phyloP scores from a whole-genome alignment of 2,113 vertebrate genomes.

The Herpetotheres cachinnans region DNA sequence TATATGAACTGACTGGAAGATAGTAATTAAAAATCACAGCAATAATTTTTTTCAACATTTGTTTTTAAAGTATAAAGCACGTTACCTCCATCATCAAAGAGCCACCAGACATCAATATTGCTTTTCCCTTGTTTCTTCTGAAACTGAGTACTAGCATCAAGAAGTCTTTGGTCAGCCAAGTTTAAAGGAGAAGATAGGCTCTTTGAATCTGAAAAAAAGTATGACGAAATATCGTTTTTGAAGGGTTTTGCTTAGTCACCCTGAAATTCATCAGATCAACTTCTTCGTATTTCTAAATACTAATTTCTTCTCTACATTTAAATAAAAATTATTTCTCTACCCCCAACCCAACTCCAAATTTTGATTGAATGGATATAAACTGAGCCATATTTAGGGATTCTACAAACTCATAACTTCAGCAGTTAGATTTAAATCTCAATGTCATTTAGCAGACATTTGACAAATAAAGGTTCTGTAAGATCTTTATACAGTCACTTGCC shows the following conservation, averaged over 20 bases:
- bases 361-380: neutral
- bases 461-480: neutral
- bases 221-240: neutral
- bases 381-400: neutral
- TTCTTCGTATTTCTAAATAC: neutral
- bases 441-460: neutral
- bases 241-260: neutral
- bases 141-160: conserved; percentile 93
- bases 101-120: conserved; percentile 98
- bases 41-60: neutral
- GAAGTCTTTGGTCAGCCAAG: conserved; percentile 87
- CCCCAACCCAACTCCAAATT: neutral
- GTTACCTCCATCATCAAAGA: conserved; percentile 97
- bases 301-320: neutral
- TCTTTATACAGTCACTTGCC: neutral
- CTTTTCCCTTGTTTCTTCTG: conserved; percentile 95
- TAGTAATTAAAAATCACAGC: neutral
- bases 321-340: neutral
- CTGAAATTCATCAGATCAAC: neutral
- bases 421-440: neutral
- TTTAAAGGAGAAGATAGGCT: conserved; percentile 82
- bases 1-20: neutral
- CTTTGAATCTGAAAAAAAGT: conserved; percentile 78
- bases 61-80: neutral
- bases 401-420: neutral